Conservation (phyloP, 2,113 vertebrate species). For the Tragelaphus buxtoni region DNA sequence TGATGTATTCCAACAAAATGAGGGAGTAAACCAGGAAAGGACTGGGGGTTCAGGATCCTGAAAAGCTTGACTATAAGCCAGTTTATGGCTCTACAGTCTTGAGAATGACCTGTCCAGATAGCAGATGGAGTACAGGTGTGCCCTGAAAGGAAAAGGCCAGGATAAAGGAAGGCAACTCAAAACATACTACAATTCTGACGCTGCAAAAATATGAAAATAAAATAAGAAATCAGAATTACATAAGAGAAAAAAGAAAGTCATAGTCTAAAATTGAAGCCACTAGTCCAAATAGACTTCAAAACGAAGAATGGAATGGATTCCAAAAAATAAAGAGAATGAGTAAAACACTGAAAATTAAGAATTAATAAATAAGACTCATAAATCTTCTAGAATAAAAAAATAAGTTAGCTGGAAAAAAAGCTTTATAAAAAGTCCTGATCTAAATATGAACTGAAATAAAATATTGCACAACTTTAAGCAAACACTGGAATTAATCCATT, state of each 20-base stretch:
- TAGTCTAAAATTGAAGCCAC: background rate
- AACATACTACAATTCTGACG: background rate
- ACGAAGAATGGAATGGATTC: background rate
- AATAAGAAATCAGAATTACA: background rate
- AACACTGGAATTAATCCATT: background rate
- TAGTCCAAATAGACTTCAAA: background rate
- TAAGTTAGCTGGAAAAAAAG: background rate
- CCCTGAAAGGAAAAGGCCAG: background rate
- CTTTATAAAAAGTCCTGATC: background rate
- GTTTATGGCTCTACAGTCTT: background rate
- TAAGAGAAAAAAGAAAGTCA: background rate
- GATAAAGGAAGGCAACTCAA: background rate
- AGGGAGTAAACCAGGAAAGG: background rate
- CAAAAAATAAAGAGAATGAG: background rate
- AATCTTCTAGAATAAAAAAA: background rate
- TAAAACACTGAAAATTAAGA: background rate
- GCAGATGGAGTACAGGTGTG: background rate
- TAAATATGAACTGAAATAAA: constrained; percentile 17
- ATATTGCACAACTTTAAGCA: background rate
- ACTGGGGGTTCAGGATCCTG: background rate
- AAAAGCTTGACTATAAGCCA: background rate
- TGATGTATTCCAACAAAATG: background rate
- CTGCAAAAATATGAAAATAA: background rate
- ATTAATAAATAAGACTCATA: background rate
- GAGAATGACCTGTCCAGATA: background rate